Conservation (phyloP, 1,140 invertebrate genomes). For the Pseudachorutes palmiensis region DNA sequence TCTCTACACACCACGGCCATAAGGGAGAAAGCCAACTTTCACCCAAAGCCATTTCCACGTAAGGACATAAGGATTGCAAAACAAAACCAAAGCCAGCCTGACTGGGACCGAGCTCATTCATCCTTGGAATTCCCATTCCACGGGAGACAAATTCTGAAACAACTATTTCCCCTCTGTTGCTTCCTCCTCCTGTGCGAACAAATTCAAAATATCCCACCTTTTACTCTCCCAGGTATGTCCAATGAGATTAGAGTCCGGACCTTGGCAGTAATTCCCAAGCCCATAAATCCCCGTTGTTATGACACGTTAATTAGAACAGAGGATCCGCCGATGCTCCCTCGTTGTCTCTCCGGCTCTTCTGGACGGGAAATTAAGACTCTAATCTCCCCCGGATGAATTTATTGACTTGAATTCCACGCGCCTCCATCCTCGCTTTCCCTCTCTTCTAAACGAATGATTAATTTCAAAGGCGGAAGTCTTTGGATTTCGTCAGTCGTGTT, state of each 20-base stretch:
- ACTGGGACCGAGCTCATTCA: background rate
- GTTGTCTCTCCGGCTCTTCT: background rate
- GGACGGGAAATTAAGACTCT: constrained; percentile 1
- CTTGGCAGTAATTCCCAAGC: background rate
- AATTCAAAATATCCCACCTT: background rate
- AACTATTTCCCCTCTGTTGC: background rate
- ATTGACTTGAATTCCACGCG: background rate
- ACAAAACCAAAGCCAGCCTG: background rate
- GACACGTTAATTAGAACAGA: constrained; percentile 6
- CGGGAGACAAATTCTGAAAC: background rate
- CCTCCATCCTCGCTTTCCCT: background rate
- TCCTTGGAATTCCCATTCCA: background rate
- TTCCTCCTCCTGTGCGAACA: background rate
- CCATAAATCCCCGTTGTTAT: constrained; percentile 5
- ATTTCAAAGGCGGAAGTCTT: constrained; percentile 7
- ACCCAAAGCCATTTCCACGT: background rate
- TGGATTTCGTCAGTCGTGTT: constrained; percentile 9
- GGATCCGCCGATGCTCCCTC: background rate
- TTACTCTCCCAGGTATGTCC: background rate
- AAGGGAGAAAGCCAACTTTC: constrained; percentile 2
- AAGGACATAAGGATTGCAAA: background rate
- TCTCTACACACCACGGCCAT: background rate
- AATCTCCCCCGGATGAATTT: background rate
- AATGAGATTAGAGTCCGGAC: background rate
- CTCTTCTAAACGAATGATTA: background rate